Evolutionary conservation across 2,113 vertebrate genomes (phyloP).

Genomic region (Microcebus lehilahytsara): DNA sequence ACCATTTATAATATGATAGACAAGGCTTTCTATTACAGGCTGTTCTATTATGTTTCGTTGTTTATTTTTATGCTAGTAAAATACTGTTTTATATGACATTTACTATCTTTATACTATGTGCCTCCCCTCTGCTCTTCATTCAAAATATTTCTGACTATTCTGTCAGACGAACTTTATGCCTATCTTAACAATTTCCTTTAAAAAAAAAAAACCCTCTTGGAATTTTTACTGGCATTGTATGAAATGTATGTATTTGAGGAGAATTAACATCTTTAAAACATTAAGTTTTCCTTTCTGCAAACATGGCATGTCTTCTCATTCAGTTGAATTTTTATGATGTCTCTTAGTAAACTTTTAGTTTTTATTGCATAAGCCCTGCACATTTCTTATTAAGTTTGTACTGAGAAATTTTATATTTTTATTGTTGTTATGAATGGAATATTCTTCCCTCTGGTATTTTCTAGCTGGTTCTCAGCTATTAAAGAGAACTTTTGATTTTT

Average conservation of each 20-base stretch:
- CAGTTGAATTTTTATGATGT: background rate
- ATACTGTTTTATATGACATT: constrained; percentile 55
- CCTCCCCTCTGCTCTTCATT: background rate
- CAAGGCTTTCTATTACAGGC: background rate
- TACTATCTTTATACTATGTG: background rate
- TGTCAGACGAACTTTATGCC: constrained; percentile 36
- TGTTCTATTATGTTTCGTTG: background rate
- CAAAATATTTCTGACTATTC: background rate
- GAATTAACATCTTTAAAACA: constrained; percentile 49
- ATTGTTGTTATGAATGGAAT: constrained; percentile 15
- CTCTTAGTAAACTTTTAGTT: constrained; percentile 40
- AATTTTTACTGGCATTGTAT: constrained; percentile 30
- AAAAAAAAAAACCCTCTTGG: background rate
- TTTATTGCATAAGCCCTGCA: constrained; percentile 38
- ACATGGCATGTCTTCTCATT: background rate
- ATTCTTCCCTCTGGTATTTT: constrained; percentile 45
- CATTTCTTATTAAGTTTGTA: constrained; percentile 39
- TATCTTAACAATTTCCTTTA: constrained; percentile 22
- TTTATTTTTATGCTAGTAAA: constrained; percentile 19
- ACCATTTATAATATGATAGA: background rate
- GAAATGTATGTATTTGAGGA: constrained; percentile 34
- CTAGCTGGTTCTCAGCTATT: constrained; percentile 25
- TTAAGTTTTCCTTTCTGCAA: constrained; percentile 15
- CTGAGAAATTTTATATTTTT: constrained; percentile 38
- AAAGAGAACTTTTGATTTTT: background rate